Evolutionary conservation across 2,113 vertebrate genomes (phyloP).

Genomic region (Camelus dromedarius): DNA sequence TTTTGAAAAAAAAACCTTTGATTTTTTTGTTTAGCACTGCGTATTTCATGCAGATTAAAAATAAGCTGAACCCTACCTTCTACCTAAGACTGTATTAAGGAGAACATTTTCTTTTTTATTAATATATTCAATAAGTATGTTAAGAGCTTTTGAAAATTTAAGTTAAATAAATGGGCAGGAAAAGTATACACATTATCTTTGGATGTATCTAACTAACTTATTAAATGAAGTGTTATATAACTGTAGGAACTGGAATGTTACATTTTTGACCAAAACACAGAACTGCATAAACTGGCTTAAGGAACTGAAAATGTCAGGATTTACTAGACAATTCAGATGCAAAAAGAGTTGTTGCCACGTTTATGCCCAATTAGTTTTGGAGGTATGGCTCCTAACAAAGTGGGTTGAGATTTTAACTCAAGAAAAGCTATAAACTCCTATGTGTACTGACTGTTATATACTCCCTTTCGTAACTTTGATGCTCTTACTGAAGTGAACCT

Average conservation of each 20-base stretch:
- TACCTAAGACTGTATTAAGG: not conserved
- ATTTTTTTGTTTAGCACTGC: not conserved
- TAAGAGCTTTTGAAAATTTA: slow-evolving; percentile 40
- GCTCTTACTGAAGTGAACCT: slow-evolving; percentile 38
- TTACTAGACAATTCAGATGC: not conserved
- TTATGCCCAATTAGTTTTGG: slow-evolving; percentile 9
- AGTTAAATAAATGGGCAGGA: not conserved
- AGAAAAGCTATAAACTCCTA: slow-evolving; percentile 18
- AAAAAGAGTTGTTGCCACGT: not conserved
- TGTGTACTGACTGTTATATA: not conserved
- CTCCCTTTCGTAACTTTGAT: slow-evolving; percentile 36
- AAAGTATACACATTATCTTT: slow-evolving; percentile 40
- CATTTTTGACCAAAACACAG: slow-evolving; percentile 17
- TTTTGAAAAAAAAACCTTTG: not conserved
- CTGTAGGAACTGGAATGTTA: slow-evolving; percentile 31
- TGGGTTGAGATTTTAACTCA: not conserved
- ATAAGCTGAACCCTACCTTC: not conserved
- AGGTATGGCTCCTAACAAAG: slow-evolving; percentile 25
- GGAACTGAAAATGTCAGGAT: not conserved
- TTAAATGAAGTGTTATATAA: slow-evolving; percentile 17
- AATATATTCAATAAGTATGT: slow-evolving; percentile 37
- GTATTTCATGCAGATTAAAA: slow-evolving; percentile 48
- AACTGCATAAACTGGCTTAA: slow-evolving; percentile 25
- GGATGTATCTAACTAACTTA: slow-evolving; percentile 60
- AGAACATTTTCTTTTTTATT: not conserved